These are phyloP conservation scores for Conchocele bisecta DNA, from an alignment of 2,888 invertebrate species.

Conservation along the genomic window DNA sequence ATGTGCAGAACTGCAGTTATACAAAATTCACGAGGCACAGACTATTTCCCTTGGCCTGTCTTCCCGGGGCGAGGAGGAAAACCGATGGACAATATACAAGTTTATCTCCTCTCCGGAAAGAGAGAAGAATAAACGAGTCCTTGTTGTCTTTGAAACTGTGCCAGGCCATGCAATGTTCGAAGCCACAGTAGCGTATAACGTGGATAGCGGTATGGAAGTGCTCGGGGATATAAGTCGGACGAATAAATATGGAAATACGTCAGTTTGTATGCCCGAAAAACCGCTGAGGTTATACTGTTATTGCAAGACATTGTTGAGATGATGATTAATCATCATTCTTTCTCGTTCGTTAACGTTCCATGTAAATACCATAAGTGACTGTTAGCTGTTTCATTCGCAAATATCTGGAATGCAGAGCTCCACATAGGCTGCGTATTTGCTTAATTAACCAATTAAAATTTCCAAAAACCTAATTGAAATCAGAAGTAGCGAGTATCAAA, in stretches of 20 bases:
- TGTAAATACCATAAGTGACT: too few species aligned
- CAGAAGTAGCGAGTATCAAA: too few species aligned
- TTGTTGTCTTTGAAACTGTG: slow-evolving; percentile 54
- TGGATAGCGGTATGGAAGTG: slow-evolving; percentile 41
- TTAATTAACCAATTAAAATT: too few species aligned
- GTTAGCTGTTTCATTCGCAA: too few species aligned
- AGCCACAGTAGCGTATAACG: slow-evolving; percentile 50
- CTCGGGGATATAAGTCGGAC: slow-evolving; percentile 60
- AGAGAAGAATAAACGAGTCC: slow-evolving; percentile 50
- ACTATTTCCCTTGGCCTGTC: slow-evolving; percentile 48
- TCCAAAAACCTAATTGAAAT: too few species aligned
- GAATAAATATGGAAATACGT: slow-evolving; percentile 64
- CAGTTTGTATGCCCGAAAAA: slow-evolving; percentile 56
- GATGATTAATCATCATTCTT: too few species aligned
- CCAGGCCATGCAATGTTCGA: slow-evolving; percentile 64
- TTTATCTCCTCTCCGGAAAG: slow-evolving; percentile 87
- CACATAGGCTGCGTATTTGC: too few species aligned
- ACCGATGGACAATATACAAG: slow-evolving; percentile 83
- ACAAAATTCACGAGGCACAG: slow-evolving; percentile 45
- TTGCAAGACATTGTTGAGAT: too few species aligned
- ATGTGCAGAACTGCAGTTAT: slow-evolving; percentile 86
- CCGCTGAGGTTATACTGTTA: slow-evolving; percentile 55
- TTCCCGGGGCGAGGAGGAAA: slow-evolving; percentile 45
- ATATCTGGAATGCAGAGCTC: too few species aligned
- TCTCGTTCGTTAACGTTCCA: too few species aligned